These are phyloP conservation scores for Leucoma salicis DNA, from an alignment of 2,888 invertebrate species.

Conservation along the genomic window DNA sequence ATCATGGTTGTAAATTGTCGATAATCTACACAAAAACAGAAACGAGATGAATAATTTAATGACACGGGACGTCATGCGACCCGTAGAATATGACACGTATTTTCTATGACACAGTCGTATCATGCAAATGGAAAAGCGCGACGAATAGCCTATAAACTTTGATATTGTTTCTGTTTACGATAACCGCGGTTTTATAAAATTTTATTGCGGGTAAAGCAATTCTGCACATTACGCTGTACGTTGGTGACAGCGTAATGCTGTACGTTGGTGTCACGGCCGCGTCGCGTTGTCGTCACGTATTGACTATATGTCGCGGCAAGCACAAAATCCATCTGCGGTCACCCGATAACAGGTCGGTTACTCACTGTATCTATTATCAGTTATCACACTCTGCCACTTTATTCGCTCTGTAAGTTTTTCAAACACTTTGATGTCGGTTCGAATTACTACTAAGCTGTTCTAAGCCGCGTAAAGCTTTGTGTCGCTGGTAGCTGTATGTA, in stretches of 20 bases:
- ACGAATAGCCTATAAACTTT: slow-evolving; percentile 72
- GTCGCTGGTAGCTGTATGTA: slow-evolving; percentile 11
- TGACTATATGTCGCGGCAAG: slow-evolving; percentile 15
- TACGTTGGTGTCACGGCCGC: slow-evolving; percentile 23
- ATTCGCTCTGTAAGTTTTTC: slow-evolving; percentile 9
- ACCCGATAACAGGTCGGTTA: slow-evolving; percentile 27
- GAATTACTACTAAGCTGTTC: slow-evolving; percentile 15
- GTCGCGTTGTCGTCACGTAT: slow-evolving; percentile 31
- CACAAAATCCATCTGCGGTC: slow-evolving; percentile 23
- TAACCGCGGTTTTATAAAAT: slow-evolving; percentile 74
- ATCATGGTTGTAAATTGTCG: slow-evolving; percentile 35
- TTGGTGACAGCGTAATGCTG: too few relatives aligned
- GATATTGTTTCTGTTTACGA: slow-evolving; percentile 79
- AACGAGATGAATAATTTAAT: slow-evolving; percentile 44
- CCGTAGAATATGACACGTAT: slow-evolving; percentile 33
- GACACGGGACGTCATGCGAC: slow-evolving; percentile 46
- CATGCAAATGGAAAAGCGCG: slow-evolving; percentile 75
- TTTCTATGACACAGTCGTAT: slow-evolving; percentile 58
- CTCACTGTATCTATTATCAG: slow-evolving; percentile 14
- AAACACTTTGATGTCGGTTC: slow-evolving; percentile 2
- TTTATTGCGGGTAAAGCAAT: slow-evolving; percentile 62
- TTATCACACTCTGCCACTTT: slow-evolving; percentile 17
- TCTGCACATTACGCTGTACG: slow-evolving; percentile 26
- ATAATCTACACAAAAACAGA: slow-evolving; percentile 41
- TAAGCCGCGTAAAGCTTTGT: slow-evolving; percentile 14